These are phyloP conservation scores for Otus sunia DNA, from an alignment of 2,113 vertebrate genomes.

Conservation along the genomic window DNA sequence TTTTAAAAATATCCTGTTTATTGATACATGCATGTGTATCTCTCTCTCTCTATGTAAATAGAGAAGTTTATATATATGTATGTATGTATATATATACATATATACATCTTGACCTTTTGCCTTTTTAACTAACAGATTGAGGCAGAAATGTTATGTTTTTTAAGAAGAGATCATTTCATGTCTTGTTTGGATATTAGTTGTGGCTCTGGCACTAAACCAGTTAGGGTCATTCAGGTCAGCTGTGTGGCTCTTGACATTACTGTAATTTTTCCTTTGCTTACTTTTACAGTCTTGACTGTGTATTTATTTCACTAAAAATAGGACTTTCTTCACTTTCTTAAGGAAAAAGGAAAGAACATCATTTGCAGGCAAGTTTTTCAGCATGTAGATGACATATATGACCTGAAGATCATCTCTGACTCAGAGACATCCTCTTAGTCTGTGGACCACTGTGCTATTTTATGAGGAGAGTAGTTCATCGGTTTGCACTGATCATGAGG, in stretches of 20 bases:
- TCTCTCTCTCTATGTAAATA: background rate
- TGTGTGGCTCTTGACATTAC: background rate
- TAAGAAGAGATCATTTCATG: background rate
- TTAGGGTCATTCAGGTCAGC: background rate
- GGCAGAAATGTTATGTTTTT: background rate
- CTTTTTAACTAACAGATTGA: background rate
- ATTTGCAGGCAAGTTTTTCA: background rate
- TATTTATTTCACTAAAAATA: constrained; percentile 20
- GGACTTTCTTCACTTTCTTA: background rate
- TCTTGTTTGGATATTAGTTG: background rate
- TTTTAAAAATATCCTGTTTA: background rate
- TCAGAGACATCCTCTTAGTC: background rate
- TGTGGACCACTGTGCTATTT: background rate
- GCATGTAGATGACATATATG: background rate
- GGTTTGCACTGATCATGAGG: background rate
- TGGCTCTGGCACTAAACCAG: background rate
- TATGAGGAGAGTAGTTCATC: background rate
- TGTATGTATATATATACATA: background rate
- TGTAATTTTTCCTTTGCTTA: constrained; percentile 8
- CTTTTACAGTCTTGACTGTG: background rate
- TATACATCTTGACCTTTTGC: background rate
- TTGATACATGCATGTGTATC: fast-evolving
- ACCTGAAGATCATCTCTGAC: background rate
- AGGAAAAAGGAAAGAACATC: background rate
- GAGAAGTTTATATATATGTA: background rate